A percentile compares a stretch with the other conserved stretches of the same genome.
Conservation (phyloP, 2,797 vertebrate genomes). For the Margarornis squamiger region DNA sequence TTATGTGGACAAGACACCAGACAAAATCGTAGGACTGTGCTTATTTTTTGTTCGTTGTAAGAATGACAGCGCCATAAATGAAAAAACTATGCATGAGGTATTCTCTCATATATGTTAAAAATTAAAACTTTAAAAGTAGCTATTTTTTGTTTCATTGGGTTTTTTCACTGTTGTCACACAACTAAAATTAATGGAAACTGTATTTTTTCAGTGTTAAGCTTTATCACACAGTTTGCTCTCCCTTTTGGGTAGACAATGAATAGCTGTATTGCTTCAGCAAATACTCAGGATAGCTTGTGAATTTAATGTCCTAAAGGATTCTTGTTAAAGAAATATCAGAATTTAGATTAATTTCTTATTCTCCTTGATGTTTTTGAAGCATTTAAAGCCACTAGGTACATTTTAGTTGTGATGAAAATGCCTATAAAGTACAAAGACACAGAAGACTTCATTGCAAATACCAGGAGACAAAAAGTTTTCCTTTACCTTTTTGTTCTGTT, state of each 20-base stretch:
- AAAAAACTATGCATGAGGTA: slow-evolving; percentile 82
- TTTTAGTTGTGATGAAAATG: not conserved
- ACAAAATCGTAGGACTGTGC: slow-evolving; percentile 74
- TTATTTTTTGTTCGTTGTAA: slow-evolving; percentile 76
- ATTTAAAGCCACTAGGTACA: not conserved
- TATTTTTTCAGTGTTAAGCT: not conserved
- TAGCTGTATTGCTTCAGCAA: not conserved
- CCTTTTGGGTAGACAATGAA: not conserved
- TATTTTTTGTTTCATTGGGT: not conserved
- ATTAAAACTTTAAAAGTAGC: not conserved
- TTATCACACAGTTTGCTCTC: not conserved
- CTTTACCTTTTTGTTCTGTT: not conserved
- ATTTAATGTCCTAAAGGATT: not conserved
- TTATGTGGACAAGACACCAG: slow-evolving; percentile 70
- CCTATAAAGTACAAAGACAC: not conserved
- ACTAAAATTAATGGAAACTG: not conserved
- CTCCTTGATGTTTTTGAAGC: not conserved
- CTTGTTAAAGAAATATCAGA: not conserved
- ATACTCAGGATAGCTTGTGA: not conserved
- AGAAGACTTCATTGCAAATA: not conserved
- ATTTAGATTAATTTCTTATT: not conserved
- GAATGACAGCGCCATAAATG: slow-evolving; percentile 71
- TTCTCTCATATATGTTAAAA: not conserved
- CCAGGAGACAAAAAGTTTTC: not conserved
- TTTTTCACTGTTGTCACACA: not conserved